Conservation (phyloP, 2,797 vertebrate species). For the Numenius phaeopus region DNA sequence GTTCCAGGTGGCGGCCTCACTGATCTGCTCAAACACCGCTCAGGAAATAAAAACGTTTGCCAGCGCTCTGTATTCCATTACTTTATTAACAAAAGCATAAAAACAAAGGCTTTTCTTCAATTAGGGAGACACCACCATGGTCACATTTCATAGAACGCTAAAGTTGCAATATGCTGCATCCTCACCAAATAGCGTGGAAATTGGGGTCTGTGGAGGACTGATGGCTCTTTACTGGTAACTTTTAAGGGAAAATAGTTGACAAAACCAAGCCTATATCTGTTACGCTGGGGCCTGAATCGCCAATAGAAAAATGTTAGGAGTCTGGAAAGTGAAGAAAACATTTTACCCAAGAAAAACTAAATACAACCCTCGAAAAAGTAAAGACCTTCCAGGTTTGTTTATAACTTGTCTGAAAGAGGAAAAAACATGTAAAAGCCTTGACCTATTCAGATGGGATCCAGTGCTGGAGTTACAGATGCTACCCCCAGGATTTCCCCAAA, state of each 20-base stretch:
- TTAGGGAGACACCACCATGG: neutral
- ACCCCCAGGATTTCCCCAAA: neutral
- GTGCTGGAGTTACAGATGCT: neutral
- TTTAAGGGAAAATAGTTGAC: neutral
- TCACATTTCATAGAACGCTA: neutral
- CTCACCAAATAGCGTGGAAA: neutral
- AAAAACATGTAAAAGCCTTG: neutral
- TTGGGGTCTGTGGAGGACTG: neutral
- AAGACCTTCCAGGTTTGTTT: neutral
- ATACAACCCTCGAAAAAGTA: neutral
- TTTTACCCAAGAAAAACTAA: neutral
- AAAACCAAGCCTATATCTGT: neutral
- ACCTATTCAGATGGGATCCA: neutral
- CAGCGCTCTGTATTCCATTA: neutral
- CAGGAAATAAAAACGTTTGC: neutral
- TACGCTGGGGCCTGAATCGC: neutral
- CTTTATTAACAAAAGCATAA: neutral
- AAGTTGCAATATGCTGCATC: neutral
- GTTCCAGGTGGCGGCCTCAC: neutral
- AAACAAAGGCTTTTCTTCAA: neutral
- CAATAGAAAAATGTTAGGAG: neutral
- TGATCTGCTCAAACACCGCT: neutral
- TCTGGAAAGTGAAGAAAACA: neutral
- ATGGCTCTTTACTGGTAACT: neutral
- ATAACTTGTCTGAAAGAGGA: neutral